phyloP scores from a whole-genome alignment of 2,888 invertebrate genomes.

The Tetragonula carbonaria region DNA sequence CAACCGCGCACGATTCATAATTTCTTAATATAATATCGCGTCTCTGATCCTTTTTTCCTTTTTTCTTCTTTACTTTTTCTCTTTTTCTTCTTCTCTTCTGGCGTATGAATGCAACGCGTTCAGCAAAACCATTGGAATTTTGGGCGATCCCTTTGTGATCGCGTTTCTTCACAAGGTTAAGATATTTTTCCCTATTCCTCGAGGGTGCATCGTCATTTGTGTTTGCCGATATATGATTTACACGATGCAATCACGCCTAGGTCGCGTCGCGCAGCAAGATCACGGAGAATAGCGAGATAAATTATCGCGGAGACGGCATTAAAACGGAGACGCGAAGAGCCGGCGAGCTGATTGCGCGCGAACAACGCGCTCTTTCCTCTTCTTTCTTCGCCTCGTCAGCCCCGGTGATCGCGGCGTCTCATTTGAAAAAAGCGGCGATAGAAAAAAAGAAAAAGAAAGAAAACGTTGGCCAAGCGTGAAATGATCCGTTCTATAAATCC shows the following conservation, averaged over 20 bases:
- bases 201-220: neutral
- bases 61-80: neutral
- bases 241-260: conserved; percentile 13
- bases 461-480: conserved; percentile 68
- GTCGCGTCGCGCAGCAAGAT: conserved; percentile 9
- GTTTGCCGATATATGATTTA: conserved; percentile 28
- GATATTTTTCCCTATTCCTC: neutral
- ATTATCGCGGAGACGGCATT: conserved; percentile 23
- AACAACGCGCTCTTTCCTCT: neutral
- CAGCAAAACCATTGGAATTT: neutral
- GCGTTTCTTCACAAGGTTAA: neutral
- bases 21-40: conserved; percentile 45
- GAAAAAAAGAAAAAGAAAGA: conserved; percentile 39
- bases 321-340: conserved; percentile 3
- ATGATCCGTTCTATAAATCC: conserved; percentile 82
- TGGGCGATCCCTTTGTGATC: neutral
- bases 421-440: conserved; percentile 70
- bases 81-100: too few relatives aligned
- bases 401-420: conserved; percentile 75
- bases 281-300: conserved; percentile 12
- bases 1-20: conserved; percentile 38
- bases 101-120: neutral
- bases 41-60: neutral
- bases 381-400: conserved; percentile 32
- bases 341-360: neutral